Conservation (phyloP, 2,888 invertebrate genomes). For the Liopterus haemorrhoidalis region DNA sequence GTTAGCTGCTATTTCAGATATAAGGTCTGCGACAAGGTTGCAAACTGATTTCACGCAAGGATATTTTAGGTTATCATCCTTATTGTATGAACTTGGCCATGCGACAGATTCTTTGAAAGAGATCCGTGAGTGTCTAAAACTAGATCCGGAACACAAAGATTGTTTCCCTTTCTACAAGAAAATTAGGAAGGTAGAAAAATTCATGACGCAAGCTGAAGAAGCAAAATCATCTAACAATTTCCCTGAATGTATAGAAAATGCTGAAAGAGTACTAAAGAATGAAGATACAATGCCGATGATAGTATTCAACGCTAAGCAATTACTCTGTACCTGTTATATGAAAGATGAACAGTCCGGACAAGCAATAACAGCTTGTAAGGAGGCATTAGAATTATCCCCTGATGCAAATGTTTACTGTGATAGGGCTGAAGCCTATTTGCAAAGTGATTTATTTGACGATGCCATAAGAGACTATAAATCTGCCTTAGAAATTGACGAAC, state of each 20-base stretch:
- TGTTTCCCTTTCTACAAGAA: slow-evolving; percentile 96
- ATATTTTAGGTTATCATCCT: slow-evolving; percentile 70
- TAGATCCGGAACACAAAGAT: slow-evolving; percentile 95
- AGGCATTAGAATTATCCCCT: slow-evolving; percentile 68
- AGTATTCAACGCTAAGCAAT: slow-evolving; percentile 65
- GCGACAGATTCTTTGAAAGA: slow-evolving; percentile 86
- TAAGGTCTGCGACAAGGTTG: slow-evolving; percentile 83
- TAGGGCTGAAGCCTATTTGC: slow-evolving; percentile 85
- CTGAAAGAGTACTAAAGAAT: slow-evolving; percentile 58
- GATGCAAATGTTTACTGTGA: slow-evolving; percentile 80
- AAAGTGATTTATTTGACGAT: slow-evolving; percentile 87
- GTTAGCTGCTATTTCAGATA: slow-evolving; percentile 82
- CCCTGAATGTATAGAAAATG: slow-evolving; percentile 62
- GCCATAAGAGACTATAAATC: slow-evolving; percentile 83
- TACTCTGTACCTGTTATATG: slow-evolving; percentile 74
- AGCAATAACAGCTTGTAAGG: slow-evolving; percentile 71
- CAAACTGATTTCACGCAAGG: slow-evolving; percentile 88
- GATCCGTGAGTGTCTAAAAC: slow-evolving; percentile 91
- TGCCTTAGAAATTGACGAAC: slow-evolving; percentile 77
- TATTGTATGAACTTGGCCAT: slow-evolving; percentile 88
- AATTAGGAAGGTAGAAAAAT: slow-evolving; percentile 86
- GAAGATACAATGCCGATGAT: slow-evolving; percentile 69
- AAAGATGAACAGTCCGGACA: slow-evolving; percentile 65
- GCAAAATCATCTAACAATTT: slow-evolving; percentile 61
- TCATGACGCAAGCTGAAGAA: slow-evolving; percentile 61